Conservation (phyloP, 2,113 vertebrate species). For the Ptilorrhoa leucosticta region DNA sequence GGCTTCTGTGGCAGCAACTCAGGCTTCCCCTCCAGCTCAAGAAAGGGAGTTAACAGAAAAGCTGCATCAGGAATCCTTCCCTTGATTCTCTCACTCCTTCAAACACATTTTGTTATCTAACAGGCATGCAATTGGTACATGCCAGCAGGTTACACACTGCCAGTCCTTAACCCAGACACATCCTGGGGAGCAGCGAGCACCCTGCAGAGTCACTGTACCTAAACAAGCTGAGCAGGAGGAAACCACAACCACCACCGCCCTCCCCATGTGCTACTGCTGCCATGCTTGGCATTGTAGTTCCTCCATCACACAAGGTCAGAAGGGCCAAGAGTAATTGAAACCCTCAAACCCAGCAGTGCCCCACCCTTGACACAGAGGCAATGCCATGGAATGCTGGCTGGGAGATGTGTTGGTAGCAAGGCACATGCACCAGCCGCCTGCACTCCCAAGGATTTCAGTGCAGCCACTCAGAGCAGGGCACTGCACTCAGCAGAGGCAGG, state of each 20-base stretch:
- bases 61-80: neutral
- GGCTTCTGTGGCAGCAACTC: neutral
- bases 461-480: neutral
- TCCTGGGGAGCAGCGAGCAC: neutral
- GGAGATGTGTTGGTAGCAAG: neutral
- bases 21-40: neutral
- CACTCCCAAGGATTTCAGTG: neutral
- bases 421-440: neutral
- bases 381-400: fast-evolving
- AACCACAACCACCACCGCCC: neutral
- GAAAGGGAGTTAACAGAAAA: neutral
- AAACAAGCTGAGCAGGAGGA: neutral
- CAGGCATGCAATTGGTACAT: neutral
- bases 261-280: neutral
- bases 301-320: neutral
- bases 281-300: neutral
- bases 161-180: neutral
- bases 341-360: neutral
- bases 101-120: neutral
- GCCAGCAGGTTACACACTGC: neutral
- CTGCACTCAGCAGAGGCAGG: neutral
- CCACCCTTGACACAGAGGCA: neutral
- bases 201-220: neutral
- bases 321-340: neutral
- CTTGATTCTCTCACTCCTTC: neutral